phyloP scores from a whole-genome alignment of 2,888 invertebrate species.

The Allolobophora icterica region DNA sequence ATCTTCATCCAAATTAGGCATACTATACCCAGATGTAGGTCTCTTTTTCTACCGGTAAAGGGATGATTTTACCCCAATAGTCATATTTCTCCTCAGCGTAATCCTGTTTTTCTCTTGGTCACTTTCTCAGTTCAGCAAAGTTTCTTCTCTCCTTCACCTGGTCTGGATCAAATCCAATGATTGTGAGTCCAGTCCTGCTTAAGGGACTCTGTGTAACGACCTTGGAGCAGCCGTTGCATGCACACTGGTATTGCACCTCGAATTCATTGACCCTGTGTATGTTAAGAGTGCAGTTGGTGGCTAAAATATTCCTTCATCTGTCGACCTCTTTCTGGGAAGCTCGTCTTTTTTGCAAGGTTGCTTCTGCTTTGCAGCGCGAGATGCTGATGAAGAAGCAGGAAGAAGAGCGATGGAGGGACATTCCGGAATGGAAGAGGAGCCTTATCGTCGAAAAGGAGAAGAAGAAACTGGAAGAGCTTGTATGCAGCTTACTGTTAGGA shows the following conservation, averaged over 20 bases:
- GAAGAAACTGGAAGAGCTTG: constrained; percentile 32
- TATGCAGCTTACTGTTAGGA: background rate
- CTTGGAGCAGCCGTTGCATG: background rate
- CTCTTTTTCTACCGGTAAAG: background rate
- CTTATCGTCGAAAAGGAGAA: constrained; percentile 46
- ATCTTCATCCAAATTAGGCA: background rate
- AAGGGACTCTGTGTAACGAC: background rate
- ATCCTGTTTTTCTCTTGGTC: background rate
- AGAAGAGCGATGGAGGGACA: constrained; percentile 47
- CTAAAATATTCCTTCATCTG: background rate
- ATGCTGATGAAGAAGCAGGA: constrained; percentile 40
- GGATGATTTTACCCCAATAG: background rate
- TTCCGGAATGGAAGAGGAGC: constrained; percentile 50
- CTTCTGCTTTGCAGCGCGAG: constrained; percentile 25
- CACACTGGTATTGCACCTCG: background rate
- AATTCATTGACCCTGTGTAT: background rate
- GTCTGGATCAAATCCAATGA: background rate
- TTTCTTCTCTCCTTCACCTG: background rate
- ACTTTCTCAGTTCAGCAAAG: background rate
- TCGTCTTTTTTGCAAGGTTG: background rate
- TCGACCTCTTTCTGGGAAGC: background rate
- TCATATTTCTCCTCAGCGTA: background rate
- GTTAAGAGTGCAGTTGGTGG: background rate
- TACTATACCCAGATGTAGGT: background rate
- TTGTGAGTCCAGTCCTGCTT: background rate